Base-by-base conservation (phyloP, 2,888 invertebrate species). In the Macropis europaea region DNA sequence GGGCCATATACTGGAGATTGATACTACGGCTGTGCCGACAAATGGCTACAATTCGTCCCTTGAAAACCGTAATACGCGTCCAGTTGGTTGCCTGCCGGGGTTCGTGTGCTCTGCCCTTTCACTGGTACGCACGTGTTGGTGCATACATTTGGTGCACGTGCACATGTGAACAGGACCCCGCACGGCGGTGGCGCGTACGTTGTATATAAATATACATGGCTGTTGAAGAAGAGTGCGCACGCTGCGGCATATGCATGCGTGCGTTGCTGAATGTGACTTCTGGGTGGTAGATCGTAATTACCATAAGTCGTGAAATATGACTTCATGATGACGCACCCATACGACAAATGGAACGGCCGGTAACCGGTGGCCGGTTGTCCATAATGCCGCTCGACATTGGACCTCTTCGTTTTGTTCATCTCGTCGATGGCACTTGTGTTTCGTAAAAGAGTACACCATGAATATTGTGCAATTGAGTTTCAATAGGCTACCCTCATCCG, bases 251-350 rank as follows among this genome's bases (percentile, higher is more conserved):
- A 40, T 42, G 75, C 66, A 61, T 59, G 68, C 62, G 52, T 43
- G 52, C 59, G 50, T 34, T 40, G 36, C 56, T 59, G 66, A 57
- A 62, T 61, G 71, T 67, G 72, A 70, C 84, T 86, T 82, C 84
- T 88, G 87, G 85, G 87, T 85, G 87, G 84, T 84, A 84, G 79
- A 74, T 81, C 84, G 87, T 86, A 88, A 88, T 88, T 88, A 88
- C 85, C 88, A 86, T 86, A 88, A 88, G 86, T 87, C 86, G 84
- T 88, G 87, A 88, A 88, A 88, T 88, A 88, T 87, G 87, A 87
- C 86, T 87, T 84, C 82, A 84, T 87, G 87, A 87, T 87, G 88
- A 88, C 86, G 84, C 82, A 80, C 70, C 70, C 62, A 66, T 78
- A 82, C 82, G 84, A 86, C 86, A 84, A 88, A 88, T 87, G 84